phyloP scores from a whole-genome alignment of 2,113 vertebrate genomes.

The Gallinago jamesoni region DNA sequence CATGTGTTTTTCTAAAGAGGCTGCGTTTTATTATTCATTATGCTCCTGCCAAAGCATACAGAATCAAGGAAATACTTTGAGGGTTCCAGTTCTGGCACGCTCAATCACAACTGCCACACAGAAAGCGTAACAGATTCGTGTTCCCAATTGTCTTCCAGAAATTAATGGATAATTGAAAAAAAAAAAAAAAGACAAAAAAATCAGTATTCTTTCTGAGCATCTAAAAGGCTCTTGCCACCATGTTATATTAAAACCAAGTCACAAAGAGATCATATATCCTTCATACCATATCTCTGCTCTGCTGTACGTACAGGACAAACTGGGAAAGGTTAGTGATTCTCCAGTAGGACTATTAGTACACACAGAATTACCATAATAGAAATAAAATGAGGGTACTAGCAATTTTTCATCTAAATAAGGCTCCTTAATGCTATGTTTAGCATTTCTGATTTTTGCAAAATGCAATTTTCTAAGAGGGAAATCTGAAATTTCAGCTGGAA shows the following conservation, averaged over 20 bases:
- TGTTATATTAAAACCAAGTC: not conserved
- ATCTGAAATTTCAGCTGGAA: not conserved
- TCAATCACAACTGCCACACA: not conserved
- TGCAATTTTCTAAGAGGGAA: not conserved
- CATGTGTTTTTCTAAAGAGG: conserved; percentile 24
- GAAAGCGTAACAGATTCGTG: not conserved
- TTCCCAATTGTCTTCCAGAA: not conserved
- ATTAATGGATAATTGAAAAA: not conserved
- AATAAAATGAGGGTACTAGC: not conserved
- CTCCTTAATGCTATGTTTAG: not conserved
- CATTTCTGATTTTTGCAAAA: not conserved
- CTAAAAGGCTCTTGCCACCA: not conserved
- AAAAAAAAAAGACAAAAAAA: not conserved
- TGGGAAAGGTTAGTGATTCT: not conserved
- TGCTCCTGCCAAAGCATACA: conserved; percentile 52
- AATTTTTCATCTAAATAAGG: not conserved
- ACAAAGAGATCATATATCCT: not conserved
- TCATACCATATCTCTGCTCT: not conserved
- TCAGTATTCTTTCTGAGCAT: not conserved
- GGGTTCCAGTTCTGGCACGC: not conserved
- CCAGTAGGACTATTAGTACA: not conserved
- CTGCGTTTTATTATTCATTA: conserved; percentile 16
- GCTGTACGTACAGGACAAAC: not conserved
- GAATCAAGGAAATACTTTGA: conserved; percentile 29
- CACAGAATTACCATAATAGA: not conserved